Base-by-base conservation (phyloP, 2,888 invertebrate genomes). In the Cactoblastis cactorum region DNA sequence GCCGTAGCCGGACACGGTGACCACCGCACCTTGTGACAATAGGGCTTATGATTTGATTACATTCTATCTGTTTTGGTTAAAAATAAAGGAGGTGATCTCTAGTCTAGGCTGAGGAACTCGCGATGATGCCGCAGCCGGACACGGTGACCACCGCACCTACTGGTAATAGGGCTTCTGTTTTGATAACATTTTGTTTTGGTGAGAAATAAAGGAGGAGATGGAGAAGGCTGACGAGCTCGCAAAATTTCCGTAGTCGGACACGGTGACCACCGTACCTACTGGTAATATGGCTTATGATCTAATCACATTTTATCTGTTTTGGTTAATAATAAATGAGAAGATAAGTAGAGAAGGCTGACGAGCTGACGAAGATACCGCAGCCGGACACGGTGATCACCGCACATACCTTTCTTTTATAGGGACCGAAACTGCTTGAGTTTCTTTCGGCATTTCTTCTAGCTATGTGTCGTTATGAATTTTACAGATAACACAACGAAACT, bases 261-360 rank as follows among this genome's bases (percentile, higher is more conserved):
- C 48, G 54, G 57, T 60, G 2, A 54, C 55, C 1, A 34, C 59
- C 9, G 55, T 64, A 0, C 65, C 47, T 19, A 58, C 60, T 53
- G 69, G 73, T 77, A 57, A 34, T 49, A 46, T 38, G 19, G 2
- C 41, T 24, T 17, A 14, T 12, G 12, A 33, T 11, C 32, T 33
- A 6, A 18, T 8, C 8, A n/a, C 12, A 1, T 34, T 14, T 6
- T 35, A n/a, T n/a, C n/a, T 6, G 35, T 35, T 5, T n/a, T n/a
- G n/a, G n/a, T n/a, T n/a, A n/a, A n/a, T n/a, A n/a, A n/a, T n/a
- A n/a, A n/a, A n/a, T n/a, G 93, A 93, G 56, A 92, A 95, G 68
- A 92, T 95, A 76, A 91, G n/a, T n/a, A 76, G 91, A 93, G 60
- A 91, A 92, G 59, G 84, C 93, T 1, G 87, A 91, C 67, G 72